Conservation (phyloP, 2,113 vertebrate genomes). For the Electrona antarctica region DNA sequence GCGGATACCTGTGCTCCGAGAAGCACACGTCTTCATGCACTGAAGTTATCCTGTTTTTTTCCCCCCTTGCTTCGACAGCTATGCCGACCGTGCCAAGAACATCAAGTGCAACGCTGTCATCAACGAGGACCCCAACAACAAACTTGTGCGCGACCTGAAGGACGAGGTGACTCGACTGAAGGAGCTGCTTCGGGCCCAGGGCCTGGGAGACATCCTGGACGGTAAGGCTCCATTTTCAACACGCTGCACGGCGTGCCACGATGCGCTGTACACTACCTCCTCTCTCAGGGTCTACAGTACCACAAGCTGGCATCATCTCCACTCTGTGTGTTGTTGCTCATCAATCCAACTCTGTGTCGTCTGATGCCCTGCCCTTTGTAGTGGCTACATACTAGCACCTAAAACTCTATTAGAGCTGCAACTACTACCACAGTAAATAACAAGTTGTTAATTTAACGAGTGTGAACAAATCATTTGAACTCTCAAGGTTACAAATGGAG, state of each 20-base stretch:
- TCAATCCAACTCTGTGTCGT: slow-evolving; percentile 29
- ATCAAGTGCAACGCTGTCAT: slow-evolving; percentile 99
- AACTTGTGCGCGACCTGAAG: slow-evolving; percentile 95
- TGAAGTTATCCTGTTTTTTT: background rate
- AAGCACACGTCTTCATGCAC: too few relatives aligned
- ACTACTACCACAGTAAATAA: too few relatives aligned
- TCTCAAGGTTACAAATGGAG: too few relatives aligned
- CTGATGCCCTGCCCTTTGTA: slow-evolving; percentile 7
- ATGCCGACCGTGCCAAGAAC: slow-evolving; percentile 96
- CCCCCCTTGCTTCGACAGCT: slow-evolving; percentile 74
- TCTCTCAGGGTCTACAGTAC: slow-evolving; percentile 15
- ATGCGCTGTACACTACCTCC: background rate
- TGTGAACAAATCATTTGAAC: too few relatives aligned
- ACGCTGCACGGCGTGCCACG: slow-evolving; percentile 17
- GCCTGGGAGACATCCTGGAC: slow-evolving; percentile 96
- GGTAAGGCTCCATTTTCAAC: slow-evolving; percentile 83
- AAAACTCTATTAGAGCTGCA: too few relatives aligned
- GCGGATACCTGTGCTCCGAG: too few relatives aligned
- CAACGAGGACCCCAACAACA: slow-evolving; percentile 98
- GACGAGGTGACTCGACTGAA: slow-evolving; percentile 94
- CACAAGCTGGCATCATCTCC: slow-evolving; percentile 29
- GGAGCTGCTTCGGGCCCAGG: slow-evolving; percentile 94
- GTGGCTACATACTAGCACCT: slow-evolving; percentile 9
- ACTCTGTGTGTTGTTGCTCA: slow-evolving; percentile 26
- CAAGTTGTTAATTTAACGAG: too few relatives aligned